Percentiles rank a stretch among this genome's conserved stretches.
Evolutionary conservation across 2,797 vertebrate species (phyloP).

Genomic region (Allenopithecus nigroviridis): DNA sequence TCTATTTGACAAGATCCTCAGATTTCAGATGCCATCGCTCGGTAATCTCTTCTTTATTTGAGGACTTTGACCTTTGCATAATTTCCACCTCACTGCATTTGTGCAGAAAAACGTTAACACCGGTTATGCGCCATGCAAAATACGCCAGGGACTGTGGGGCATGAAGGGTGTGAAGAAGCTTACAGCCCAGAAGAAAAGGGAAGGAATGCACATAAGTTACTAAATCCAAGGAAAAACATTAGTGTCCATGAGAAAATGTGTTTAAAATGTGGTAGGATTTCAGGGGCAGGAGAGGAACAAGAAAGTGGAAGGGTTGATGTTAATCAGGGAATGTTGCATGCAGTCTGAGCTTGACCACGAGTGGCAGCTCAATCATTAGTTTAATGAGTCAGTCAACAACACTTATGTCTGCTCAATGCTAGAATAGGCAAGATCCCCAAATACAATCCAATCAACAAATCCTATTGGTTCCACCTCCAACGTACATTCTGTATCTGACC

Average conservation of each 20-base stretch:
- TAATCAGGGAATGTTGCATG: neutral
- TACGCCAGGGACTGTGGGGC: neutral
- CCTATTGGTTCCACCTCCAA: neutral
- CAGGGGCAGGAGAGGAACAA: neutral
- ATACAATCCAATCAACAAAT: neutral
- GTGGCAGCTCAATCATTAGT: neutral
- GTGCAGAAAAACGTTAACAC: neutral
- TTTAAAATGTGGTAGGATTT: neutral
- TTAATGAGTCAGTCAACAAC: neutral
- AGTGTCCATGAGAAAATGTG: neutral
- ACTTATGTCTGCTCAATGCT: neutral
- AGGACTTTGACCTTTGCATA: neutral
- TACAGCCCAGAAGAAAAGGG: neutral
- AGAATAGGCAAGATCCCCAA: neutral
- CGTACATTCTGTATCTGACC: neutral
- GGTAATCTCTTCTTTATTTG: neutral
- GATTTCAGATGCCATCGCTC: neutral
- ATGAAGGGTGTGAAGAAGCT: neutral
- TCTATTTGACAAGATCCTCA: neutral
- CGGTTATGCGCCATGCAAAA: neutral
- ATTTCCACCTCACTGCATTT: neutral
- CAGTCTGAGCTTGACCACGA: neutral
- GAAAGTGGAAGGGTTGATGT: neutral
- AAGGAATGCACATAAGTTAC: neutral
- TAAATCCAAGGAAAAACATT: neutral